Evolutionary conservation across 2,888 invertebrate genomes (phyloP).

Genomic region (Leucania comma): DNA sequence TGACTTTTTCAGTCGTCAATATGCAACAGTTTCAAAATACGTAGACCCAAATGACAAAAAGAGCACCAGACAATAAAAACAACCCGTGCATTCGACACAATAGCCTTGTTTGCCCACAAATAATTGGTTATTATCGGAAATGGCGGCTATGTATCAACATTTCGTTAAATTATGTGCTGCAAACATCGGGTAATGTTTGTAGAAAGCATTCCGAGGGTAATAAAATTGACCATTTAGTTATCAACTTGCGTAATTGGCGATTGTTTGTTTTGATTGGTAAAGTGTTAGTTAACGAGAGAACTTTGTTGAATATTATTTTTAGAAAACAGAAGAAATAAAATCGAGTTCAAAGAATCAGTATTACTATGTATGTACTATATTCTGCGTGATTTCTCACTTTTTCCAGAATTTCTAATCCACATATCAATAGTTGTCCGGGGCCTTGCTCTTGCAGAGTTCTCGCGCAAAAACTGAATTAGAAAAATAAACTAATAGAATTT

Average conservation of each 20-base stretch:
- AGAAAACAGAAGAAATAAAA: no score
- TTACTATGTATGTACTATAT: neutral
- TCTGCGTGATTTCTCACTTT: neutral
- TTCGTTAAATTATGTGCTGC: slow-evolving; percentile 48
- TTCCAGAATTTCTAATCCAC: no score
- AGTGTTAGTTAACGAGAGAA: neutral
- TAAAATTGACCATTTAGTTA: slow-evolving; percentile 43
- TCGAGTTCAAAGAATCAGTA: no score
- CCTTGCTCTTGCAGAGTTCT: no score
- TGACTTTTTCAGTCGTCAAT: neutral
- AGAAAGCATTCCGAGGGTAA: slow-evolving; percentile 34
- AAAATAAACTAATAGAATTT: no score
- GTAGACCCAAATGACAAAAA: slow-evolving; percentile 1
- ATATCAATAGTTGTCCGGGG: no score
- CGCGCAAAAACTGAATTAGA: no score
- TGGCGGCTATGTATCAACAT: slow-evolving; percentile 54
- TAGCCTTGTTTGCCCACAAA: slow-evolving; percentile 50
- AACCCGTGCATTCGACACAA: slow-evolving; percentile 29
- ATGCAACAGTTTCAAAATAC: neutral
- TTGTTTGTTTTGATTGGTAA: slow-evolving; percentile 26
- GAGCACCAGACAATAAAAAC: slow-evolving; percentile 30
- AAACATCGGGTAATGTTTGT: slow-evolving; percentile 39
- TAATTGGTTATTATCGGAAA: slow-evolving; percentile 57
- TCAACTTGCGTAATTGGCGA: slow-evolving; percentile 31
- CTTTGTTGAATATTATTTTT: no score